phyloP scores from a whole-genome alignment of 37 sponge, comb jelly and placozoan species.

The Cliona cf. orientalis region DNA sequence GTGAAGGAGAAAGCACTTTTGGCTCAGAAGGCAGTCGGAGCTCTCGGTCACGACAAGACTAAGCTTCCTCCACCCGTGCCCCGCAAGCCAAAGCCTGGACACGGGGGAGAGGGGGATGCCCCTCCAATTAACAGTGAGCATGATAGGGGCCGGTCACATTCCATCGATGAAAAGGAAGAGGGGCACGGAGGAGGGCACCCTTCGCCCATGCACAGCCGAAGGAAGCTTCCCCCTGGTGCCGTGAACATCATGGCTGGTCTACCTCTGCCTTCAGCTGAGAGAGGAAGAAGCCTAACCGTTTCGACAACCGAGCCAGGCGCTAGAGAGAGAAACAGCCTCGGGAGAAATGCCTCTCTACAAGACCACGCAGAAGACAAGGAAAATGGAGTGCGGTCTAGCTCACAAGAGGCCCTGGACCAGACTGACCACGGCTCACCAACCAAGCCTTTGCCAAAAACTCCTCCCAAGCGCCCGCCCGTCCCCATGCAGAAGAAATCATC shows the following conservation, averaged over 20 bases:
- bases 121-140: neutral
- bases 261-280: neutral
- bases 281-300: neutral
- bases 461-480: constrained; percentile 6
- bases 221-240: constrained; percentile 60
- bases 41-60: neutral
- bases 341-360: neutral
- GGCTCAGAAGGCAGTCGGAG: constrained; percentile 44
- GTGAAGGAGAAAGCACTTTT: constrained; percentile 53
- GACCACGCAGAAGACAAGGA: neutral
- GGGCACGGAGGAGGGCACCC: neutral
- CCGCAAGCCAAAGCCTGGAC: constrained; percentile 9
- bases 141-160: neutral
- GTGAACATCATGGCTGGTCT: constrained; percentile 28
- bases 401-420: neutral
- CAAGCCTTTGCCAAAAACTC: neutral
- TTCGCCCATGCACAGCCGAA: constrained; percentile 4
- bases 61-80: neutral
- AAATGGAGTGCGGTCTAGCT: neutral
- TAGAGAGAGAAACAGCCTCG: neutral
- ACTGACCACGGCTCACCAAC: neutral
- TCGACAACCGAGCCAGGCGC: constrained; percentile 21
- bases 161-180: constrained; percentile 8
- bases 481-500: neutral
- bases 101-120: neutral